These are phyloP conservation scores for Todiramphus saurophagus DNA, from an alignment of 2,113 vertebrate species.

Conservation along the genomic window DNA sequence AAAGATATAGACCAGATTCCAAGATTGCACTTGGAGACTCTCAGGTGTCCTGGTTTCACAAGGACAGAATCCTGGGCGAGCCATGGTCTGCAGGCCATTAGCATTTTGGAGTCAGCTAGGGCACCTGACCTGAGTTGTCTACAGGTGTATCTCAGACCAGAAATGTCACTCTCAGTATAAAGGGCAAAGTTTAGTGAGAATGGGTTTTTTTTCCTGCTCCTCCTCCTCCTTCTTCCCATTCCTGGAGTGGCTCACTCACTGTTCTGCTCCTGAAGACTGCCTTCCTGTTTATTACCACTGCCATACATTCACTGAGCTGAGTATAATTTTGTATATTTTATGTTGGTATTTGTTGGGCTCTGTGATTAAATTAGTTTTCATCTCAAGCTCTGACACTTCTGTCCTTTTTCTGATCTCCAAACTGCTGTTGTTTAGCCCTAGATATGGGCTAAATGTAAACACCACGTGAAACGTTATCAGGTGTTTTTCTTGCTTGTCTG, in stretches of 20 bases:
- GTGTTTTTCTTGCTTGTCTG: background rate
- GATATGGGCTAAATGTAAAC: background rate
- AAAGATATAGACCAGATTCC: background rate
- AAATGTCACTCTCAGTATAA: background rate
- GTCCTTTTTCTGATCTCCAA: background rate
- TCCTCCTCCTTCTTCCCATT: background rate
- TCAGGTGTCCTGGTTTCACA: background rate
- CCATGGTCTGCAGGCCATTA: background rate
- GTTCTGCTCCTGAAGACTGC: background rate
- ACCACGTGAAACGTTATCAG: background rate
- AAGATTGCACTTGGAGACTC: background rate
- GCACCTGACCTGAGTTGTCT: background rate
- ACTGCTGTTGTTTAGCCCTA: background rate
- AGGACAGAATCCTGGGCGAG: background rate
- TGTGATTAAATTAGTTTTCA: background rate
- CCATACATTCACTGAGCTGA: background rate
- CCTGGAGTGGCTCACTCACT: background rate
- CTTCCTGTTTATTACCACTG: background rate
- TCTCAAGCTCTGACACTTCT: background rate
- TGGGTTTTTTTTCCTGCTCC: background rate
- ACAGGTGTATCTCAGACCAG: background rate
- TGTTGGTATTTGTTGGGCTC: background rate
- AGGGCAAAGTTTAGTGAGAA: background rate
- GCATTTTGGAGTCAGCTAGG: background rate
- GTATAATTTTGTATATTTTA: background rate